A percentile compares a stretch with the other conserved stretches of the same genome.
Evolutionary conservation across 37 sponge, comb jelly and placozoan species (phyloP).

Genomic region (Chondrilla cf. caribensis): DNA sequence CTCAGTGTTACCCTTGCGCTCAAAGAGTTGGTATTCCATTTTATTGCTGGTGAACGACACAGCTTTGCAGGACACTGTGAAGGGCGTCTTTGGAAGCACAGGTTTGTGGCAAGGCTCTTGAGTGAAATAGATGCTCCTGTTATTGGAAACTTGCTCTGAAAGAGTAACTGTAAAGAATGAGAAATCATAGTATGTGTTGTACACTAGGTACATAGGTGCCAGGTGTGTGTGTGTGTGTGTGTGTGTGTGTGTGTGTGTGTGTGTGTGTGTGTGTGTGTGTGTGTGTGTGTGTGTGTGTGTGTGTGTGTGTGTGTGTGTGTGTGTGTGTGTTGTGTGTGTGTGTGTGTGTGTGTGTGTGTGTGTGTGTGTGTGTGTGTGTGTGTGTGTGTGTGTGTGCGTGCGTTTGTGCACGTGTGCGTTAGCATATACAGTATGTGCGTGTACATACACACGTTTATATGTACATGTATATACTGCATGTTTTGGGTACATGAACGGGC

Average conservation of each 20-base stretch:
- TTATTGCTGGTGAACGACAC: background rate
- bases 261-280: no score
- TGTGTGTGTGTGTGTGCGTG: background rate
- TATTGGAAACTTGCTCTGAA: background rate
- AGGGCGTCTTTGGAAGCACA: background rate
- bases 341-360: background rate
- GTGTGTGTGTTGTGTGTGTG: background rate
- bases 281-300: no score
- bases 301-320: background rate
- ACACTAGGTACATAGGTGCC: background rate
- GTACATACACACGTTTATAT: background rate
- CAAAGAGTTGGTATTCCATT: background rate
- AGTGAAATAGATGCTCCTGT: background rate
- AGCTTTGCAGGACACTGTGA: conserved; percentile 3
- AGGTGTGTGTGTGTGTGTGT: background rate
- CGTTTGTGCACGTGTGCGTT: background rate
- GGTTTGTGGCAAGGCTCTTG: background rate
- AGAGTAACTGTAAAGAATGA: background rate
- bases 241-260: no score
- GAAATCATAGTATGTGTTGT: background rate
- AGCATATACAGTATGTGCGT: background rate
- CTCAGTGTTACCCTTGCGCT: background rate
- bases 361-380: conserved; percentile 21
- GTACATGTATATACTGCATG: background rate
- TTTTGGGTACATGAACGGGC: no score